Base-by-base conservation (phyloP, 2,888 invertebrate genomes). In the Himalopsyche anomala region DNA sequence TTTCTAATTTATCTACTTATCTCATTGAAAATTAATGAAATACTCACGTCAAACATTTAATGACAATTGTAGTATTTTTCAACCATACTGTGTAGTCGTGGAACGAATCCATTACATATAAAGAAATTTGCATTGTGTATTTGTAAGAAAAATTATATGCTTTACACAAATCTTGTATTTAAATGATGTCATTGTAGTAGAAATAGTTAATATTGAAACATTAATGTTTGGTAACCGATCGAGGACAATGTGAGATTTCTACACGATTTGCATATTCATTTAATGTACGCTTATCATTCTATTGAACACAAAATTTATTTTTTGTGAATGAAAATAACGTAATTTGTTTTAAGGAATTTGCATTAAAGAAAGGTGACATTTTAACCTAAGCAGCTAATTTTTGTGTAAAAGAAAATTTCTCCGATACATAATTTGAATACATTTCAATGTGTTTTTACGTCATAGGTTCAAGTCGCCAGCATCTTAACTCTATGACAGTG, bases 161-260 rank as follows among this genome's bases (percentile, higher is more conserved):
- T 28, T 74, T 74, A 74, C 38, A 74, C 36, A 9, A 36, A 74
- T 74, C 36, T 36, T 36, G 11, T 74, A 74, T 74, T 38, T 74
- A 74, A 74, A 74, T 74, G 74, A 11, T 19, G 19, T 11, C 19
- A 74, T 38, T 28, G 69, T 69, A 28, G 1, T 28, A 2, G 36
- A 38, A 51, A 51, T 51, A 51, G 8, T 51, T 51, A 51, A 51
- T 51, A 51, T 74, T 28, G 2, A 28, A 6, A 36, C n/a, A 74
- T 74, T 36, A 74, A 74, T 4, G 74, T 74, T 74, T 74, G 3
- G 28, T 69, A 69, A 69, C 69, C 1, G 69, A 69, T 28, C 8
- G 74, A 38, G 74, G 38, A 74, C 74, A 74, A 74, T 74, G 74
- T 36, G 15, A 11, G 74, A 36, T 74, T 74, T 74, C 74, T 74